Evolutionary conservation across 2,888 invertebrate species (phyloP).

Genomic region (Trachelus tabidus): DNA sequence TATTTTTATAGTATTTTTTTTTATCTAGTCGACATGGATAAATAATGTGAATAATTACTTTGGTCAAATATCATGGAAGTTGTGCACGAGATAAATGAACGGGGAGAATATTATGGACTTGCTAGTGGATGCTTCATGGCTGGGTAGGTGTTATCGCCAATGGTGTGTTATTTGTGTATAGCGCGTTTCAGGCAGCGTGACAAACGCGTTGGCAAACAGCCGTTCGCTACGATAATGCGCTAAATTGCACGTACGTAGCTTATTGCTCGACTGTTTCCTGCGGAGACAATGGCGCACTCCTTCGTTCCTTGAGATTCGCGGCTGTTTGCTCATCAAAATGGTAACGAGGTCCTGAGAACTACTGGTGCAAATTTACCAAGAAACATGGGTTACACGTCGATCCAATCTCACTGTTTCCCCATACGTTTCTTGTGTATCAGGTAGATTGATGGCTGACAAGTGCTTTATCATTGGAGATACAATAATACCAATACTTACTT

Average conservation of each 20-base stretch:
- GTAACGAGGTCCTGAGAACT: conserved; percentile 17
- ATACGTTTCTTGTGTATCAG: neutral
- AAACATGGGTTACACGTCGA: neutral
- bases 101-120: neutral
- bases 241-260: conserved; percentile 9
- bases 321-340: conserved; percentile 20
- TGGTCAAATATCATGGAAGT: neutral
- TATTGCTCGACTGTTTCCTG: conserved; percentile 7
- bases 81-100: neutral
- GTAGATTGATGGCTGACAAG: neutral
- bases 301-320: neutral
- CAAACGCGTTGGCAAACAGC: neutral
- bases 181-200: neutral
- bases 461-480: neutral
- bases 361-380: neutral
- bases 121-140: neutral
- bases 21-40: neutral
- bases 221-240: conserved; percentile 5
- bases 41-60: neutral
- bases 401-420: neutral
- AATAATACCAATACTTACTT: neutral
- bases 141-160: neutral
- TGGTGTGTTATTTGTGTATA: neutral
- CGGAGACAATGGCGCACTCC: neutral
- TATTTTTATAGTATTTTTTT: neutral